Conservation (phyloP, 2,888 invertebrate genomes). For the Sclerodermus sp. region DNA sequence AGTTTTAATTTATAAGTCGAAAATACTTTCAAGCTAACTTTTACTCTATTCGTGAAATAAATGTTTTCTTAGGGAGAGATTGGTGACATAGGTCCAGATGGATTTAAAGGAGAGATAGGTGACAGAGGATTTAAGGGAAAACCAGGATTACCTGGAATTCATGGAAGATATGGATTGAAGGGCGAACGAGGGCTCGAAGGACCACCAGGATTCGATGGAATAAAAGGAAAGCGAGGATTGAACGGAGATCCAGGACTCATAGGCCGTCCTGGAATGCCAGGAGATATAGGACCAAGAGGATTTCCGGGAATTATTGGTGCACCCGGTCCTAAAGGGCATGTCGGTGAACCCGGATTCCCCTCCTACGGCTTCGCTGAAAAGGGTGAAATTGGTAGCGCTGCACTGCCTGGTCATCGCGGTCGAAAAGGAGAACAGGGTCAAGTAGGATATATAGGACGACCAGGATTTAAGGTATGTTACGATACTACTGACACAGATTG, state of each 20-base stretch:
- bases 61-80: conserved; percentile 42
- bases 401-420: conserved; percentile 60
- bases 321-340: conserved; percentile 62
- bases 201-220: conserved; percentile 52
- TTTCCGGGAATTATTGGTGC: conserved; percentile 62
- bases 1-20: not conserved
- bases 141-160: conserved; percentile 39
- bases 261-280: conserved; percentile 60
- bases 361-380: conserved; percentile 47
- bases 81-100: conserved; percentile 57
- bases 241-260: conserved; percentile 59
- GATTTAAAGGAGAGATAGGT: conserved; percentile 67
- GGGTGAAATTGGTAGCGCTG: conserved; percentile 63
- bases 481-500: too few species aligned
- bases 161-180: conserved; percentile 60
- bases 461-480: conserved; percentile 44
- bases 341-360: conserved; percentile 59
- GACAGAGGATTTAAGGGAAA: conserved; percentile 55
- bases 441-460: conserved; percentile 56
- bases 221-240: conserved; percentile 54
- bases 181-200: conserved; percentile 60
- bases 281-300: conserved; percentile 53
- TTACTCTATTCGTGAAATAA: not conserved
- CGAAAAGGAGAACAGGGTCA: conserved; percentile 63
- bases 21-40: too few species aligned